Percentiles rank a stretch among this genome's conserved stretches.
These are phyloP conservation scores for Sporophila hypoxantha DNA, from an alignment of 2,113 vertebrate genomes.

Conservation along the genomic window DNA sequence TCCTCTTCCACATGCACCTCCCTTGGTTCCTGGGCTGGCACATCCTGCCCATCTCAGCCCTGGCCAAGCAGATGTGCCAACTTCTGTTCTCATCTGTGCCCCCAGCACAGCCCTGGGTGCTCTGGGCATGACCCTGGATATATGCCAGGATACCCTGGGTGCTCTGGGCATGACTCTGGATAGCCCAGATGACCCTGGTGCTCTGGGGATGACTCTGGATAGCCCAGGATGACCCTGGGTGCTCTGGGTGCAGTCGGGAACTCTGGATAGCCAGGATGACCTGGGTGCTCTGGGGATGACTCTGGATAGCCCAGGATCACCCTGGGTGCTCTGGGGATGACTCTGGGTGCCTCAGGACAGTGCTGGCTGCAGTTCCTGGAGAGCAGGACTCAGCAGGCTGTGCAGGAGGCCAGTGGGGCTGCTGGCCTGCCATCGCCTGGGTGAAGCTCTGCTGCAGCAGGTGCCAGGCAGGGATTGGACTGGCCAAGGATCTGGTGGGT, in stretches of 20 bases:
- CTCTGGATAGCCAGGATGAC: not conserved
- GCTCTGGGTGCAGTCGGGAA: too few relatives aligned
- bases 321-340: not conserved
- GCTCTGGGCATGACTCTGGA: not conserved
- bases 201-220: not conserved
- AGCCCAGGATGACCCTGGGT: not conserved
- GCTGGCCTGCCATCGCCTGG: not conserved
- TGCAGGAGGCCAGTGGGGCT: not conserved
- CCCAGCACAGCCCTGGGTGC: not conserved
- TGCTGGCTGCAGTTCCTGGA: not conserved
- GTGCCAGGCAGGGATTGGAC: not conserved
- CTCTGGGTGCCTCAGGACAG: not conserved
- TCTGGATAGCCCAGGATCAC: not conserved
- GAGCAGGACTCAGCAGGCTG: not conserved
- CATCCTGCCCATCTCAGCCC: not conserved
- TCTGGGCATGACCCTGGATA: not conserved
- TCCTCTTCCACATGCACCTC: not conserved
- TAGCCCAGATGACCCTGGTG: not conserved
- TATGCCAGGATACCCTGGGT: not conserved
- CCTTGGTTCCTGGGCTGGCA: not conserved
- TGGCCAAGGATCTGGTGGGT: not conserved
- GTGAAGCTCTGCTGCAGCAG: not conserved
- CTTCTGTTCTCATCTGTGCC: not conserved
- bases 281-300: not conserved
- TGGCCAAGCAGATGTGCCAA: not conserved